phyloP scores from a whole-genome alignment of 2,888 invertebrate species.

The Andrena camellia region DNA sequence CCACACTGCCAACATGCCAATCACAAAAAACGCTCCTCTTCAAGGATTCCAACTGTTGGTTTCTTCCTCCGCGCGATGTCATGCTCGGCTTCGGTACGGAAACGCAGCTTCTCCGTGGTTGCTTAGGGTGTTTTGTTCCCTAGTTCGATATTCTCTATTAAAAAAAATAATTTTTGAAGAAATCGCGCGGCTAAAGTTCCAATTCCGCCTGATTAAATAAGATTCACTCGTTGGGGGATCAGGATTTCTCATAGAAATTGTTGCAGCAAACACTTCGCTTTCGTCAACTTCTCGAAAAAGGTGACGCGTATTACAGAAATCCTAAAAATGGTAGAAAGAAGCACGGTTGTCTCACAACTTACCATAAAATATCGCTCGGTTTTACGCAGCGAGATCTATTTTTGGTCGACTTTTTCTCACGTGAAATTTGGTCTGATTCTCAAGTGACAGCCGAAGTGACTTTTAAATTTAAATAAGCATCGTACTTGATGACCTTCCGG shows the following conservation, averaged over 20 bases:
- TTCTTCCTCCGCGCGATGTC: not conserved
- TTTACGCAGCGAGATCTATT: not conserved
- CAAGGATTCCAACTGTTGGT: slow-evolving; percentile 26
- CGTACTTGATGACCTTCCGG: not conserved
- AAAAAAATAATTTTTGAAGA: no score
- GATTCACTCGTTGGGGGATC: not conserved
- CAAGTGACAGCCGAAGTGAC: not conserved
- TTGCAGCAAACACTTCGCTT: not conserved
- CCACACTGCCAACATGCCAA: slow-evolving; percentile 98
- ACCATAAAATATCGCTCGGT: slow-evolving; percentile 2
- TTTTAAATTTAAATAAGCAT: slow-evolving; percentile 3
- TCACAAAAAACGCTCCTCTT: slow-evolving; percentile 71
- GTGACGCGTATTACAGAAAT: not conserved
- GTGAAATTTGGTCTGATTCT: not conserved
- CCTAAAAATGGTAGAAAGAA: not conserved
- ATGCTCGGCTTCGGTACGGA: not conserved
- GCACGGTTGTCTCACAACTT: not conserved
- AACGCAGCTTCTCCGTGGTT: slow-evolving; percentile 8
- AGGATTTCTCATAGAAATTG: not conserved
- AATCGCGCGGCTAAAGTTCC: not conserved
- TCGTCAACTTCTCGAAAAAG: not conserved
- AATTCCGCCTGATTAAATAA: not conserved
- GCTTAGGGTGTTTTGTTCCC: not conserved
- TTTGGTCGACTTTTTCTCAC: not conserved
- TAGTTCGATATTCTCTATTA: not conserved